Base-by-base conservation (phyloP, 2,888 invertebrate species). In the Drosophila aldrichi region DNA sequence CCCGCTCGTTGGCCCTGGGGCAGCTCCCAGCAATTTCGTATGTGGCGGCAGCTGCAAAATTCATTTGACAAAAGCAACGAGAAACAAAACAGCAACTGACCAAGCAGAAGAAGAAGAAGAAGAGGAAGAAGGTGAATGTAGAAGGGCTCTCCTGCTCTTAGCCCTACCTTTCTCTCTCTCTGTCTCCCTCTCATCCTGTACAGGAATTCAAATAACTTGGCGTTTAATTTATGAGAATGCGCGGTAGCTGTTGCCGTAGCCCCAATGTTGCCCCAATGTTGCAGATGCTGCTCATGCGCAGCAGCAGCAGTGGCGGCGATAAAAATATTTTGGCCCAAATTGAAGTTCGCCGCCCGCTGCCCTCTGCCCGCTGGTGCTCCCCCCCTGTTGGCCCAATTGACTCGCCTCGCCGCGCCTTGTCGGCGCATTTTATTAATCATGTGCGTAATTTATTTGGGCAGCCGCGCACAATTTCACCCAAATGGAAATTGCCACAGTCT, bases 201-300 rank as follows among this genome's bases (percentile, higher is more conserved):
- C 65, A 71, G 74, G 91, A 91, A 91, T 91, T 89, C 89, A 91
- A 91, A 91, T 91, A 89, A 88, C 87, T 89, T 91, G 90, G 83
- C 88, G 84, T 90, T 91, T 91, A 91, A 91, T 91, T 91, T 91
- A 91, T 91, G 90, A 82, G 89, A 87, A 90, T 90, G 90, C 82
- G 80, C 90, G 82, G 87, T 84, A 81, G 90, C 82, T 66, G 66
- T 48, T 43, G 74, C 57, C 40, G 44, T 20, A 44, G 44, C 43
- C 43, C 22, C 44, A 44, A 44, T 66, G 66, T 43, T 41, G 74
- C 57, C 25, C 38, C 46, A 49, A 49, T 55, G 74, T 51, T 68
- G 74, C 61, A 49, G 69, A 68, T 60, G 86, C 54, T 74, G 77
- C 74, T 59, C 81, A 70, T 71, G 74, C 75, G 78, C 54, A 38